Evolutionary conservation across 1,140 invertebrate species (phyloP).

Genomic region (Dendroctonus valens): DNA sequence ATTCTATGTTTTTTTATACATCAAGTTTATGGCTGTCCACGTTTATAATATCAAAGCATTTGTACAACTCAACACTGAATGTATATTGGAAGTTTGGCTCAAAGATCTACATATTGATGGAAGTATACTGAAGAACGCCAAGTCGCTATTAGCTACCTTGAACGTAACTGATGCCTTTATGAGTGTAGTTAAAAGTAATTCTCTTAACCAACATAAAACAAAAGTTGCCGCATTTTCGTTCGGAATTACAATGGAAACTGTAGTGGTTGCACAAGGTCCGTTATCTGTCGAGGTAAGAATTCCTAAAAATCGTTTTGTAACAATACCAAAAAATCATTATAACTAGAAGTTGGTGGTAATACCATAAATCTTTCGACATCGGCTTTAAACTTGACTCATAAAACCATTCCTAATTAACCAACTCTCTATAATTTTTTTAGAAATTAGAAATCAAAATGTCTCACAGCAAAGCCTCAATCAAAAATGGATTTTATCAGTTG

Average conservation of each 20-base stretch:
- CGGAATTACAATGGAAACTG: slow-evolving; percentile 70
- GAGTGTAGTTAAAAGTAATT: slow-evolving; percentile 50
- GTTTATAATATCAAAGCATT: slow-evolving; percentile 78
- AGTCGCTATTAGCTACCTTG: slow-evolving; percentile 70
- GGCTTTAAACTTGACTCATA: no score
- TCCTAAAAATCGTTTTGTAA: not conserved
- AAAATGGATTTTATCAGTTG: slow-evolving; percentile 61
- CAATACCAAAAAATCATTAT: no score
- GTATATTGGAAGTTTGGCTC: slow-evolving; percentile 72
- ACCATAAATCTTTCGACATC: no score
- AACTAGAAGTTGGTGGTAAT: no score
- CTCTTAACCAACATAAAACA: slow-evolving; percentile 50
- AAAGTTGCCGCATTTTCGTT: slow-evolving; percentile 70
- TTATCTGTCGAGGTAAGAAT: slow-evolving; percentile 69
- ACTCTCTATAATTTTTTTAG: slow-evolving; percentile 50
- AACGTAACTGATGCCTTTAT: slow-evolving; percentile 59
- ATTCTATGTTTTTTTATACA: not conserved
- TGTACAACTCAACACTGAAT: slow-evolving; percentile 63
- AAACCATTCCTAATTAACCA: no score
- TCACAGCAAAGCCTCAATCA: slow-evolving; percentile 64
- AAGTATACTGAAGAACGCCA: slow-evolving; percentile 68
- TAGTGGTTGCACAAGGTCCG: slow-evolving; percentile 71
- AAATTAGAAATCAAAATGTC: slow-evolving; percentile 71
- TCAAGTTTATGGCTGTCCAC: slow-evolving; percentile 81
- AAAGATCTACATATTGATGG: slow-evolving; percentile 77